Percentiles rank a stretch among this genome's conserved stretches.
Evolutionary conservation across 2,113 vertebrate species (phyloP).

Genomic region (Plecturocebus donacophilus): DNA sequence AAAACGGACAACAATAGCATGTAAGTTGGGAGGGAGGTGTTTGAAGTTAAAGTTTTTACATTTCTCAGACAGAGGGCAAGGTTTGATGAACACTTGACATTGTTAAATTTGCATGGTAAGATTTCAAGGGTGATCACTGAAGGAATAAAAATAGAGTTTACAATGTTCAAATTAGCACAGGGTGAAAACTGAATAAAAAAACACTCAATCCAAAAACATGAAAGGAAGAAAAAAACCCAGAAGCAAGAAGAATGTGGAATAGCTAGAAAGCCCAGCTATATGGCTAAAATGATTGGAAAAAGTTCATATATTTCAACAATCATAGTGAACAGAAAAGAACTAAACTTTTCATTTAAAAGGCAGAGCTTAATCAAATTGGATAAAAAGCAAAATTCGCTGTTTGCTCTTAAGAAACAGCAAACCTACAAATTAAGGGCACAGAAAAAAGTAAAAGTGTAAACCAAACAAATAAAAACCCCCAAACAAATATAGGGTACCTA

Average conservation of each 20-base stretch:
- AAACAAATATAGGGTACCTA: not conserved
- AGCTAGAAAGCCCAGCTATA: not conserved
- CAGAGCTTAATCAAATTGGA: not conserved
- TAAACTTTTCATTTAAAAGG: not conserved
- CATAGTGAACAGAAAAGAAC: not conserved
- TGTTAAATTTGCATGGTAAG: not conserved
- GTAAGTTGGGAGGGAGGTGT: not conserved
- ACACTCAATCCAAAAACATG: not conserved
- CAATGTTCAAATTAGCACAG: not conserved
- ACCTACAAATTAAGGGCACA: not conserved
- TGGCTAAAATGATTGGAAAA: not conserved
- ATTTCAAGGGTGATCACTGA: not conserved
- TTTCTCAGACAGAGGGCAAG: not conserved
- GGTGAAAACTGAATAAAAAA: not conserved
- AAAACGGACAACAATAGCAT: not conserved
- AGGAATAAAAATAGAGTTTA: not conserved
- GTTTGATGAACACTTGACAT: not conserved
- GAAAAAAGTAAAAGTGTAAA: constrained; percentile 21
- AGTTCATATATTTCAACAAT: not conserved
- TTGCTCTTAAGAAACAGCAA: not conserved
- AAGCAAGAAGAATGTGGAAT: not conserved
- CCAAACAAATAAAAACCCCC: not conserved
- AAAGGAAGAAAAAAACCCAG: not conserved
- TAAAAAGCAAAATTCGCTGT: not conserved
- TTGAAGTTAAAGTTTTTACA: not conserved